A percentile compares a stretch with the other conserved stretches of the same genome.
Evolutionary conservation across 2,113 vertebrate genomes (phyloP).

Genomic region (Cisticola juncidis): DNA sequence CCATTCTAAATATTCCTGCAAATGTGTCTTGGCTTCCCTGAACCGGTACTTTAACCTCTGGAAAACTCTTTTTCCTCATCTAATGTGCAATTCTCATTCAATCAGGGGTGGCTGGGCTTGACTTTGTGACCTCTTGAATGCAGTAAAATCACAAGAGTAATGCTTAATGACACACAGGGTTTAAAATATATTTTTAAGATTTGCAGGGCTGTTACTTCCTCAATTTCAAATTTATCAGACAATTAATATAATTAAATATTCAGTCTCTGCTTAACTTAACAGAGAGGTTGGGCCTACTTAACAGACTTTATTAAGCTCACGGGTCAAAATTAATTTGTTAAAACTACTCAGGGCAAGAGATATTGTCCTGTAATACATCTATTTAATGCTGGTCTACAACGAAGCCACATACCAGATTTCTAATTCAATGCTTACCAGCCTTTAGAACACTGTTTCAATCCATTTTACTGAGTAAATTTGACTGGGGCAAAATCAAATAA

Average conservation of each 20-base stretch:
- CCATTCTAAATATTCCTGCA: constrained; percentile 23
- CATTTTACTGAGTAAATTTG: constrained; percentile 61
- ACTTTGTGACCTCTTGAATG: constrained; percentile 43
- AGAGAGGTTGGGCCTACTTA: constrained; percentile 22
- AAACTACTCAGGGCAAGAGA: constrained; percentile 10
- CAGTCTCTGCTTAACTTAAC: constrained; percentile 11
- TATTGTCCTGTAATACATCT: not conserved
- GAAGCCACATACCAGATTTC: not conserved
- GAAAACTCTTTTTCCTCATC: constrained; percentile 47
- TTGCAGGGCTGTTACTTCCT: constrained; percentile 59
- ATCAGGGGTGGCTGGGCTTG: constrained; percentile 25
- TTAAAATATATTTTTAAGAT: constrained; percentile 57
- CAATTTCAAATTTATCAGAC: constrained; percentile 55
- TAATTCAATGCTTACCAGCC: constrained; percentile 35
- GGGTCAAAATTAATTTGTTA: constrained; percentile 60
- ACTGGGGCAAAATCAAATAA: constrained; percentile 51
- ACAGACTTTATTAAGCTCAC: constrained; percentile 12
- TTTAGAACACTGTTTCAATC: constrained; percentile 56
- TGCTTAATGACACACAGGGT: constrained; percentile 44
- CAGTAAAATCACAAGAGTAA: constrained; percentile 40
- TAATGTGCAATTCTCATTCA: constrained; percentile 54
- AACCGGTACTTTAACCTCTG: constrained; percentile 28
- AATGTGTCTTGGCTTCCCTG: constrained; percentile 30
- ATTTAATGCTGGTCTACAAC: not conserved
- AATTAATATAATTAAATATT: constrained; percentile 64